These are phyloP conservation scores for Apostichopus californicus DNA, from an alignment of 35 echinoderm and acorn worm species.

Conservation along the genomic window DNA sequence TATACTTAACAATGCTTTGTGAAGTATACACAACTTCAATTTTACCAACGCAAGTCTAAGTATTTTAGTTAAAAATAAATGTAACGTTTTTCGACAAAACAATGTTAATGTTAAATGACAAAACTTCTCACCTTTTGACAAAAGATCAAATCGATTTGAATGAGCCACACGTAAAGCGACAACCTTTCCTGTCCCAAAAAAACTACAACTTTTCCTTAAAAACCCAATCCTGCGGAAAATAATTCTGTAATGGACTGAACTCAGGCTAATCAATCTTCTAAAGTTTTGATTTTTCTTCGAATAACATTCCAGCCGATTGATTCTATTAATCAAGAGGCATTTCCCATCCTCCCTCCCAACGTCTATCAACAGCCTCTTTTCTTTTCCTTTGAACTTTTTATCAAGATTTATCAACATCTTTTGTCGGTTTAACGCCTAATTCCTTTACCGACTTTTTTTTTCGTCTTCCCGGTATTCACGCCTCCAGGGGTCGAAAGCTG, in stretches of 20 bases:
- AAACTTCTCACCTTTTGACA: no score
- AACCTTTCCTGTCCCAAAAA: background rate
- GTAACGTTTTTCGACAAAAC: no score
- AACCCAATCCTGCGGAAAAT: background rate
- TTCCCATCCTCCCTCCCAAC: background rate
- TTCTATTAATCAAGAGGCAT: background rate
- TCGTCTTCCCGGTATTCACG: background rate
- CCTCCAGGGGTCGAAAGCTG: background rate
- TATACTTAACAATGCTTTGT: no score
- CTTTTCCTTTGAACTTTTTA: background rate
- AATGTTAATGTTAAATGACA: no score
- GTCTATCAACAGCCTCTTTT: background rate
- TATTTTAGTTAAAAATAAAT: no score
- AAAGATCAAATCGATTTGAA: no score
- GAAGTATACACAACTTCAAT: no score
- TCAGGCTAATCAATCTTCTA: background rate
- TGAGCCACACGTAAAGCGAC: no score
- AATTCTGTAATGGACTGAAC: background rate
- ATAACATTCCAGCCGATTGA: background rate
- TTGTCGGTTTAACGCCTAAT: background rate
- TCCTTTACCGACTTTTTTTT: background rate
- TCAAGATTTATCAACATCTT: background rate
- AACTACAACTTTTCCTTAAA: background rate
- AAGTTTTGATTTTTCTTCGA: background rate
- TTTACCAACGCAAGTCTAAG: no score